These are phyloP conservation scores for Drosophila barbarae DNA, from an alignment of 2,888 invertebrate genomes.

Conservation along the genomic window DNA sequence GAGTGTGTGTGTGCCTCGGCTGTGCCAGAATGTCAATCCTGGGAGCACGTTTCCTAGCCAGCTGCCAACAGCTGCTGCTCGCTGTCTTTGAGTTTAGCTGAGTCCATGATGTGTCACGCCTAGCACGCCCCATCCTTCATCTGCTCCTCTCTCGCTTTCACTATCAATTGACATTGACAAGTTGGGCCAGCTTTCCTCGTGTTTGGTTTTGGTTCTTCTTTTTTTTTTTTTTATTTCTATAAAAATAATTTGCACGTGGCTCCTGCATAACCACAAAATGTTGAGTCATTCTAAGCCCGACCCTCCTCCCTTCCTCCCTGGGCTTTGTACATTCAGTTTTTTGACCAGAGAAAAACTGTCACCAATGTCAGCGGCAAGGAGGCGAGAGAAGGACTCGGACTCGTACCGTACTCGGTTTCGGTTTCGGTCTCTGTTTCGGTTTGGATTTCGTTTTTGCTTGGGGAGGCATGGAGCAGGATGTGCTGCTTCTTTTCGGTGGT, in stretches of 20 bases:
- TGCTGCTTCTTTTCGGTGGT: conserved; percentile 54
- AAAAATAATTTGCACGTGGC: conserved; percentile 50
- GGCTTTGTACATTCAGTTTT: conserved; percentile 33
- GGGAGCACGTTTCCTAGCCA: conserved; percentile 55
- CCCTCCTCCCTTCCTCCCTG: conserved; percentile 2
- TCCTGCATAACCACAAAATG: conserved; percentile 71
- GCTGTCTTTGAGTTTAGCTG: conserved; percentile 3
- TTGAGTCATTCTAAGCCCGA: conserved; percentile 60
- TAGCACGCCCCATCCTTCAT: not conserved
- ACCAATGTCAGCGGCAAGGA: conserved; percentile 31
- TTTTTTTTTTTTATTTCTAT: conserved; percentile 39
- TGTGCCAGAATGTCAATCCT: conserved; percentile 39
- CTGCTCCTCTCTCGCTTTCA: conserved; percentile 38
- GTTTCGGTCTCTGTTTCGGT: not conserved
- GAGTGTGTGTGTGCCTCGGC: conserved; percentile 3
- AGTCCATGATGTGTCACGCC: conserved; percentile 37
- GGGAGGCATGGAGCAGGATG: conserved; percentile 17
- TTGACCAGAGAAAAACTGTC: conserved; percentile 45
- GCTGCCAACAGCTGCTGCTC: conserved; percentile 64
- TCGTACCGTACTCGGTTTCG: not conserved
- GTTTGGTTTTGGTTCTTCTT: conserved; percentile 16
- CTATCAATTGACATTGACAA: conserved; percentile 72
- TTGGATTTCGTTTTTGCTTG: not conserved
- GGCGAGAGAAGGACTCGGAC: not conserved
- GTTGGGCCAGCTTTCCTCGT: conserved; percentile 36